Conservation (phyloP, 2,113 vertebrate genomes). For the Haemorhous mexicanus region DNA sequence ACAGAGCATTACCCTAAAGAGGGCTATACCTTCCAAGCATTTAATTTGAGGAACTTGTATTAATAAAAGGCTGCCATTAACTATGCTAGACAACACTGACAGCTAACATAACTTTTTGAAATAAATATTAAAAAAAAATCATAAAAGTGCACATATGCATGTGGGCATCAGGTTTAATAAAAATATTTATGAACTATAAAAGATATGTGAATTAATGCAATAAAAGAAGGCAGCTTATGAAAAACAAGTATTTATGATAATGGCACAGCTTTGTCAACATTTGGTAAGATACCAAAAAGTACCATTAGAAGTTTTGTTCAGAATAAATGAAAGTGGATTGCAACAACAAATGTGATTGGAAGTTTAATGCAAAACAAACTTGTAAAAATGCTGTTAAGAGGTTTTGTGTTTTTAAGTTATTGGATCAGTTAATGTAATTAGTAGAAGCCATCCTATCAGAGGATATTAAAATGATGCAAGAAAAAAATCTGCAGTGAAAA, state of each 20-base stretch:
- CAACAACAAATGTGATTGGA: background rate
- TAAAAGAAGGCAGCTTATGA: constrained; percentile 1
- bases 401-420: background rate
- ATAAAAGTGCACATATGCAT: background rate
- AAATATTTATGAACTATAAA: constrained; percentile 33
- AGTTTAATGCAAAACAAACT: background rate
- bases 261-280: background rate
- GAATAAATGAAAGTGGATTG: background rate
- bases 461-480: background rate
- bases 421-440: background rate
- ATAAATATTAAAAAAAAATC: background rate
- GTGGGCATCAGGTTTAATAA: background rate
- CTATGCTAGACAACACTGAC: background rate
- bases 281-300: background rate
- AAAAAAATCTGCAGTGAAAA: background rate
- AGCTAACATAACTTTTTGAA: background rate
- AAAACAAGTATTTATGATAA: constrained; percentile 14
- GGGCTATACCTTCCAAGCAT: background rate
- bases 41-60: background rate
- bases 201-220: background rate
- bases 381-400: background rate
- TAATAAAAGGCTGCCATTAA: background rate
- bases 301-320: background rate
- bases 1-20: background rate
- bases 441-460: background rate